These are phyloP conservation scores for Coptodon bakossiorum DNA, from an alignment of 2,113 vertebrate genomes.

Conservation along the genomic window DNA sequence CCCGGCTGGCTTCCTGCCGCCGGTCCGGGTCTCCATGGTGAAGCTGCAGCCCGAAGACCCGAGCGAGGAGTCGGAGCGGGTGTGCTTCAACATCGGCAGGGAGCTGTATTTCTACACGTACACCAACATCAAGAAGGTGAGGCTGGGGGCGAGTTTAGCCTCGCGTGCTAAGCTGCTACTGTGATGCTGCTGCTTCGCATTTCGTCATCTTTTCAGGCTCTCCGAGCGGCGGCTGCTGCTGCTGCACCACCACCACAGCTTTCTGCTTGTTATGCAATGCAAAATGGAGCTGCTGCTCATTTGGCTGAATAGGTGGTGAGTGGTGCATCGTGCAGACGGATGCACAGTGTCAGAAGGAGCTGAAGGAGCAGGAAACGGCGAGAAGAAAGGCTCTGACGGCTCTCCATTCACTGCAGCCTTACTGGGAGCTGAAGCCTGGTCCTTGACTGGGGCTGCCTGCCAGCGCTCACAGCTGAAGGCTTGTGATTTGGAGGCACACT, in stretches of 20 bases:
- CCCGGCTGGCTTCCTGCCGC: constrained; percentile 79
- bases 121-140: constrained; percentile 80
- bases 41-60: constrained; percentile 83
- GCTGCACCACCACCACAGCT: neutral
- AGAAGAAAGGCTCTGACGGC: neutral
- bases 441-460: neutral
- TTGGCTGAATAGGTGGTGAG: neutral
- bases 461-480: neutral
- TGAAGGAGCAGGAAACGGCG: neutral
- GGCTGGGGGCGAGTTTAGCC: constrained; percentile 18
- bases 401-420: neutral
- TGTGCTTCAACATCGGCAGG: constrained; percentile 88
- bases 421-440: neutral
- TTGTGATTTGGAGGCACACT: neutral
- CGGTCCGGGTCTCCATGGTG: constrained; percentile 86
- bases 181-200: neutral
- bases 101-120: constrained; percentile 89
- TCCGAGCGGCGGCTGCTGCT: neutral
- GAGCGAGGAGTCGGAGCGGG: constrained; percentile 81
- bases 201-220: neutral
- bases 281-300: neutral
- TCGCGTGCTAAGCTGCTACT: constrained; percentile 26
- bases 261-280: neutral
- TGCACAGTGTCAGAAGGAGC: neutral
- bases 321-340: neutral